Evolutionary conservation across 2,888 invertebrate species (phyloP).

Genomic region (Empis stercorea): DNA sequence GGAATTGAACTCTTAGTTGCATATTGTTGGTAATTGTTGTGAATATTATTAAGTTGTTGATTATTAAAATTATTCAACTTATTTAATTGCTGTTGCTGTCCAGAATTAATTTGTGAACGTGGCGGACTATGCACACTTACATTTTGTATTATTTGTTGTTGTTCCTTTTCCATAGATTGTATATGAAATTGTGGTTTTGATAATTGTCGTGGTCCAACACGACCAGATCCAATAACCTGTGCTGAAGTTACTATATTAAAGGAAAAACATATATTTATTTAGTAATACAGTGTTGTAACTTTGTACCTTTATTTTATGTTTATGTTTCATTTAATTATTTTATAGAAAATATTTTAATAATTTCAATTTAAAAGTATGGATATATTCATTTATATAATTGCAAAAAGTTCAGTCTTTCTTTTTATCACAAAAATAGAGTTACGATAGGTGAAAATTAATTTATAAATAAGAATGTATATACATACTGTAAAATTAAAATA

Average conservation of each 20-base stretch:
- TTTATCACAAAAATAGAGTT: too few relatives aligned
- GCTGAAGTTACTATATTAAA: conserved; percentile 27
- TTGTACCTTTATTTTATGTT: too few relatives aligned
- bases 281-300: too few relatives aligned
- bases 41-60: background rate
- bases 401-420: too few relatives aligned
- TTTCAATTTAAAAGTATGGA: too few relatives aligned
- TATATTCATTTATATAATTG: too few relatives aligned
- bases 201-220: conserved; percentile 34
- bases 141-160: background rate
- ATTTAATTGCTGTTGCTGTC: background rate
- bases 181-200: conserved; percentile 12
- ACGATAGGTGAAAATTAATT: too few relatives aligned
- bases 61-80: background rate
- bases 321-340: too few relatives aligned
- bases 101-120: background rate
- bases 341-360: too few relatives aligned
- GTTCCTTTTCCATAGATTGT: conserved; percentile 8
- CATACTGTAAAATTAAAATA: too few relatives aligned
- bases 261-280: conserved; percentile 1
- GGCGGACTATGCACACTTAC: background rate
- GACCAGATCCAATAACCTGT: conserved; percentile 33
- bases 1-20: background rate
- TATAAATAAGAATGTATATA: too few relatives aligned
- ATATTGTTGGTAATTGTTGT: background rate